Evolutionary conservation across 2,113 vertebrate genomes (phyloP).

Genomic region (Seriola rivoliana): DNA sequence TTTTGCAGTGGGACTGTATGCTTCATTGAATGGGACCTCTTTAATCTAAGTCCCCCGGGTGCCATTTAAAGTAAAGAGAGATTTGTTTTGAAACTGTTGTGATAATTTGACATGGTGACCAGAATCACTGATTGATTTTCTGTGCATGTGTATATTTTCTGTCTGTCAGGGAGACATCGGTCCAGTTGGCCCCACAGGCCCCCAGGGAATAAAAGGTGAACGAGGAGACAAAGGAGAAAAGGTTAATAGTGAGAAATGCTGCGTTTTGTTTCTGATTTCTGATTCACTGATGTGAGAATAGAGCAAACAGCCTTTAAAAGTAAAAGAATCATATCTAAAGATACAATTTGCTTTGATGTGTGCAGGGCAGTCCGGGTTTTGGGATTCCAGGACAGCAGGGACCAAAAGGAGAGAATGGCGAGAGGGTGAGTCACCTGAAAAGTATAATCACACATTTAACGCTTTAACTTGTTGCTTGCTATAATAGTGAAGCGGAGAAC

Average conservation of each 20-base stretch:
- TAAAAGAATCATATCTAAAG: background rate
- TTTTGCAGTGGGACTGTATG: constrained; percentile 48
- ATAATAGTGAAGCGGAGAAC: background rate
- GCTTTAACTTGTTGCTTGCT: background rate
- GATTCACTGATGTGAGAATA: background rate
- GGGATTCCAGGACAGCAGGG: constrained; percentile 91
- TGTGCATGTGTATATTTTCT: constrained; percentile 19
- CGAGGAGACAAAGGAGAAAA: constrained; percentile 90
- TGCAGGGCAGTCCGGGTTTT: constrained; percentile 89
- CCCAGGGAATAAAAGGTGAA: constrained; percentile 86
- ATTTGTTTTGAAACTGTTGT: constrained; percentile 28
- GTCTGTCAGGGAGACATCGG: constrained; percentile 87
- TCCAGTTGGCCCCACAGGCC: constrained; percentile 83
- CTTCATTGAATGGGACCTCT: constrained; percentile 38
- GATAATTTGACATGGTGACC: background rate
- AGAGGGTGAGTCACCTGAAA: constrained; percentile 86
- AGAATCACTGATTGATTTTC: constrained; percentile 21
- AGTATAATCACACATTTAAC: constrained; percentile 1
- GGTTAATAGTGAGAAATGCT: constrained; percentile 76
- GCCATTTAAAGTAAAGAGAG: constrained; percentile 40
- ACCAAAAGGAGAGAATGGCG: constrained; percentile 89
- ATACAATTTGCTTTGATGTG: constrained; percentile 11
- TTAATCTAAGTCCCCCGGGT: constrained; percentile 60
- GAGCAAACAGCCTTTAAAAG: background rate
- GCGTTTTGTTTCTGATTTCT: background rate